Evolutionary conservation across 2,888 invertebrate genomes (phyloP).

Genomic region (Sminthurinus aureus): DNA sequence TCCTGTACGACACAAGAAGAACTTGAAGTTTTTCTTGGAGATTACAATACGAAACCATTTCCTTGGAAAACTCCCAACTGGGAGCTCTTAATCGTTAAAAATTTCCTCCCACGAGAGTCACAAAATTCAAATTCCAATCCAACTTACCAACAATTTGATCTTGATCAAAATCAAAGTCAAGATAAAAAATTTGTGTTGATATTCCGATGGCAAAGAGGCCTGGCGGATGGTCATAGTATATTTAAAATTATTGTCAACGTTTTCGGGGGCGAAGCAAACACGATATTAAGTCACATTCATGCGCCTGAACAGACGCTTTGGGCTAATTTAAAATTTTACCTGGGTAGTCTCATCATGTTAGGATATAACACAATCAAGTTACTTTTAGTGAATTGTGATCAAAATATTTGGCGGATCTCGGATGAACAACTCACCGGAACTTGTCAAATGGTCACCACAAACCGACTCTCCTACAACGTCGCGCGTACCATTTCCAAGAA

Average conservation of each 20-base stretch:
- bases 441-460: conserved; percentile 22
- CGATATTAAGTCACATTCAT: not conserved
- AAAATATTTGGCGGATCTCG: conserved; percentile 29
- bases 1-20: conserved; percentile 2
- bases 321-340: not conserved
- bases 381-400: conserved; percentile 2
- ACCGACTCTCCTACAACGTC: conserved; percentile 25
- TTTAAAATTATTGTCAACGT: conserved; percentile 24
- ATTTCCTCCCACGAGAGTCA: not conserved
- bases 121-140: not conserved
- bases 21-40: conserved; percentile 26
- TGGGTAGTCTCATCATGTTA: not conserved
- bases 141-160: not conserved
- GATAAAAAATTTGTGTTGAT: conserved; percentile 25
- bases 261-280: conserved; percentile 23
- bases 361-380: conserved; percentile 13
- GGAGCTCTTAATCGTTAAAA: conserved; percentile 24
- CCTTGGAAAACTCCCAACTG: conserved; percentile 14
- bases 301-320: not conserved
- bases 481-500: conserved; percentile 33
- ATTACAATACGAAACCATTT: conserved; percentile 21
- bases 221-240: conserved; percentile 18
- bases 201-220: conserved; percentile 31
- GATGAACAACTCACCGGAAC: not conserved
- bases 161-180: not conserved